Base-by-base conservation (phyloP, 2,797 vertebrate genomes). In the Girardinus metallicus region DNA sequence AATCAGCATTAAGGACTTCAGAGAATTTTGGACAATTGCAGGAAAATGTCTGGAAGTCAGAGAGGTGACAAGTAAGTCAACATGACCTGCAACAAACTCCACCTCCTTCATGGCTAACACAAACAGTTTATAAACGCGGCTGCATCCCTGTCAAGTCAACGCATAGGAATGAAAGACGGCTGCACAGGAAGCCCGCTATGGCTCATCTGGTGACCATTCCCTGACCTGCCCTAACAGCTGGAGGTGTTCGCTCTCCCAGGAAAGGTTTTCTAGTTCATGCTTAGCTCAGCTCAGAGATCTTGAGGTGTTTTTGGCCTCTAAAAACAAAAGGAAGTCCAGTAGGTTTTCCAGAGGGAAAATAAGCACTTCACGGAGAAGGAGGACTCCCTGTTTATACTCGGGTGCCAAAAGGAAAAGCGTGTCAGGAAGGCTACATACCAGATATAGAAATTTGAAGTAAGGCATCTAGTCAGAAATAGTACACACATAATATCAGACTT, bases 371-470 rank as follows among this genome's bases (percentile, higher is more conserved):
- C 51, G 8, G 75, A 44, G 60, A 64, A 70, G 81, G 77, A 89
- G 72, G 82, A 85, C 86, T 91, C 80, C 53, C 76, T 92, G 91
- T 94, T 91, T 94, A 94, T 79, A 79, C 43, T 75, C 21, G 74
- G 85, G 85, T 86, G 92, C 89, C 89, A 90, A 89, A 91, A 92
- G 90, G 88, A 88, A 94, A 92, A 92, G 87, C 83, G 88, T 91
- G 92, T 94, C 83, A 77, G 74, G 86, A 73, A 74, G 77, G 80
- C 78, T 75, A 57, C 83, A 89, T 60, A 83, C 86, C 91, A 90
- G 84, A 91, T 83, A 86, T 57, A 90, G 85, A 89, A 87, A 93
- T 74, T 68, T 80, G 80, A 93, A 90, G 89, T 91, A 88, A 88
- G 82, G 76, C 53, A 4, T 83, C 80, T 79, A 77, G 62, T 83